Percentiles rank a stretch among this genome's conserved stretches.
Evolutionary conservation across 2,113 vertebrate genomes (phyloP).

Genomic region (Etheostoma spectabile): DNA sequence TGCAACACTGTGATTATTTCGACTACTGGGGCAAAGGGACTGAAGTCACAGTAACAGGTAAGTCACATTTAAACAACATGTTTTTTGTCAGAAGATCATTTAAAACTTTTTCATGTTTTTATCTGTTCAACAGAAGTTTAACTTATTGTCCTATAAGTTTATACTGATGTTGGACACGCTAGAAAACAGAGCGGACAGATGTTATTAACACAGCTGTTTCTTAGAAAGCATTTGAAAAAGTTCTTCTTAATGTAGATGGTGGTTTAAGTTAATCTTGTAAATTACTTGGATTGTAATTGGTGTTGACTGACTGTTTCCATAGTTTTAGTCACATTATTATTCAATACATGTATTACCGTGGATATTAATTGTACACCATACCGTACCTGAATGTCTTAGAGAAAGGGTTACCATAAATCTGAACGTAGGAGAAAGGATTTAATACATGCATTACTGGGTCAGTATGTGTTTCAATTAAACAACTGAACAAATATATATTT

Average conservation of each 20-base stretch:
- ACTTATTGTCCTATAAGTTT: not conserved
- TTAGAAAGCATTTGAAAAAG: slow-evolving; percentile 3
- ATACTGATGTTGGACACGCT: not conserved
- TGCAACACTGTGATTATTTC: slow-evolving; percentile 38
- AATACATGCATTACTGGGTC: not conserved
- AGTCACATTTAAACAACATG: slow-evolving; percentile 26
- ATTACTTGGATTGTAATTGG: not conserved
- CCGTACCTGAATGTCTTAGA: not conserved
- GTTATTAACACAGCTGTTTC: not conserved
- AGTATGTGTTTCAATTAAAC: not conserved
- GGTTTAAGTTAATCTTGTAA: not conserved
- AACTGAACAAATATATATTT: not conserved
- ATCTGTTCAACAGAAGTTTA: not conserved
- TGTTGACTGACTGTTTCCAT: not conserved
- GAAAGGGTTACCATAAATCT: not conserved
- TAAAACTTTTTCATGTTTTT: not conserved
- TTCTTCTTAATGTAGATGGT: not conserved
- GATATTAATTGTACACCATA: not conserved
- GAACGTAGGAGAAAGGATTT: not conserved
- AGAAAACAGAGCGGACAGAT: not conserved
- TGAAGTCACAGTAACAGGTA: slow-evolving; percentile 48
- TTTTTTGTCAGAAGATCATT: not conserved
- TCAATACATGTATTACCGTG: not conserved
- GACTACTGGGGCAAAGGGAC: slow-evolving; percentile 44
- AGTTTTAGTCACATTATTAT: not conserved